Conservation (phyloP, 2,888 invertebrate species). For the Perdita meconis region DNA sequence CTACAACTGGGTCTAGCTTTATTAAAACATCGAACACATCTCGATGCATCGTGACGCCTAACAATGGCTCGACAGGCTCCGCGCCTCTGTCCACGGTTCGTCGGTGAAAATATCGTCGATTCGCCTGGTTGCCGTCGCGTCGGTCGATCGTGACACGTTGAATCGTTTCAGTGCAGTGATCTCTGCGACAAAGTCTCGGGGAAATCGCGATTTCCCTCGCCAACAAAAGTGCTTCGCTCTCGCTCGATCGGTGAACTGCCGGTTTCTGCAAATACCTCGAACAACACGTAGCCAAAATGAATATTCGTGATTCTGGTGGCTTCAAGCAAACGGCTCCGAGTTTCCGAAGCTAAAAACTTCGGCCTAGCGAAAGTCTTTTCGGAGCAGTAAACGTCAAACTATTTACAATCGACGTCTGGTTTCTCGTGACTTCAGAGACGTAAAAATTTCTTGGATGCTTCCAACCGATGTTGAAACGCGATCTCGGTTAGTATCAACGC, state of each 20-base stretch:
- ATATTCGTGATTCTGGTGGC: no score
- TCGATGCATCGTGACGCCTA: slow-evolving; percentile 46
- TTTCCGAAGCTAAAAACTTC: no score
- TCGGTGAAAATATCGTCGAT: slow-evolving; percentile 28
- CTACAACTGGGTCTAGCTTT: slow-evolving; percentile 56
- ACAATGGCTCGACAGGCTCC: slow-evolving; percentile 45
- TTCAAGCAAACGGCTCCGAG: no score
- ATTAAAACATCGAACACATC: slow-evolving; percentile 64
- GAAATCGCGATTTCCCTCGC: neutral
- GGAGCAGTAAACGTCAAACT: slow-evolving; percentile 1
- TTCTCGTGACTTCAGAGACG: neutral
- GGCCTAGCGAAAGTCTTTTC: neutral
- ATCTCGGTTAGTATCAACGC: slow-evolving; percentile 5
- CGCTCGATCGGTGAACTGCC: no score
- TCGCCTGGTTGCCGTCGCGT: slow-evolving; percentile 17
- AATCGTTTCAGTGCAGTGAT: slow-evolving; percentile 1
- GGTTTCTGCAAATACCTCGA: no score
- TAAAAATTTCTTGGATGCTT: slow-evolving; percentile 5
- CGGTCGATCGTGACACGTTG: neutral
- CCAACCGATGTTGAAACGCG: slow-evolving; percentile 1
- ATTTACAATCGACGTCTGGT: neutral
- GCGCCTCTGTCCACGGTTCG: slow-evolving; percentile 4
- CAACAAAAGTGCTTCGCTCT: neutral
- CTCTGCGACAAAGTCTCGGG: neutral
- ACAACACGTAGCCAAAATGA: no score